These are phyloP conservation scores for Zaprionus bogoriensis DNA, from an alignment of 2,888 invertebrate species.

Conservation along the genomic window DNA sequence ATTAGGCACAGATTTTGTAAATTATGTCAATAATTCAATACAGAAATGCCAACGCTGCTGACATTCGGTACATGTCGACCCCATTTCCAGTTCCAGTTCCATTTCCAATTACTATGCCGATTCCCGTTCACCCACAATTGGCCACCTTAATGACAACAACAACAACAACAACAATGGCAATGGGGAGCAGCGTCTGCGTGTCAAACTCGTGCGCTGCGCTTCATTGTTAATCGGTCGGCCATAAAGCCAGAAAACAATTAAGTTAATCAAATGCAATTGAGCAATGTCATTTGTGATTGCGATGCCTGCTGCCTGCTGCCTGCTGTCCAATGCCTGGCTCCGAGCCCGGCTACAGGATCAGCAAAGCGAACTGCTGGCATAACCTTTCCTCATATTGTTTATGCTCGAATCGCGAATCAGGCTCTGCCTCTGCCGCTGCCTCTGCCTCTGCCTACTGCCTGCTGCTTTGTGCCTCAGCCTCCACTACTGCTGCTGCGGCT, in stretches of 20 bases:
- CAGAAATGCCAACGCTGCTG: slow-evolving; percentile 66
- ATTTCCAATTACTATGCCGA: too few relatives aligned
- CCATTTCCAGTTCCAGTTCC: too few relatives aligned
- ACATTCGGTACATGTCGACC: slow-evolving; percentile 50
- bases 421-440: slow-evolving; percentile 3
- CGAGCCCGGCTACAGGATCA: neutral
- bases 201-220: slow-evolving; percentile 62
- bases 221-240: slow-evolving; percentile 68
- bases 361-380: slow-evolving; percentile 8
- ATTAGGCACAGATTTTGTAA: slow-evolving; percentile 77
- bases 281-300: slow-evolving; percentile 76
- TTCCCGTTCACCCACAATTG: slow-evolving; percentile 27
- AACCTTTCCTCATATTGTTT: slow-evolving; percentile 47
- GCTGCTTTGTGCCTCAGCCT: too few relatives aligned
- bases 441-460: slow-evolving; percentile 14
- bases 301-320: too few relatives aligned
- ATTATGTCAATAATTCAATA: slow-evolving; percentile 77
- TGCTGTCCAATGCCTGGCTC: slow-evolving; percentile 13
- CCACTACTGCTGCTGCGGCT: slow-evolving; percentile 27
- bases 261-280: slow-evolving; percentile 76
- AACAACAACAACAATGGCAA: slow-evolving; percentile 1
- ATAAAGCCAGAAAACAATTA: slow-evolving; percentile 74
- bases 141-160: slow-evolving; percentile 47
- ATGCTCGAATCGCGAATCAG: slow-evolving; percentile 26
- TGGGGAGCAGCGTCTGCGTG: slow-evolving; percentile 44